Base-by-base conservation (phyloP, 2,113 vertebrate species). In the Percina caprodes region DNA sequence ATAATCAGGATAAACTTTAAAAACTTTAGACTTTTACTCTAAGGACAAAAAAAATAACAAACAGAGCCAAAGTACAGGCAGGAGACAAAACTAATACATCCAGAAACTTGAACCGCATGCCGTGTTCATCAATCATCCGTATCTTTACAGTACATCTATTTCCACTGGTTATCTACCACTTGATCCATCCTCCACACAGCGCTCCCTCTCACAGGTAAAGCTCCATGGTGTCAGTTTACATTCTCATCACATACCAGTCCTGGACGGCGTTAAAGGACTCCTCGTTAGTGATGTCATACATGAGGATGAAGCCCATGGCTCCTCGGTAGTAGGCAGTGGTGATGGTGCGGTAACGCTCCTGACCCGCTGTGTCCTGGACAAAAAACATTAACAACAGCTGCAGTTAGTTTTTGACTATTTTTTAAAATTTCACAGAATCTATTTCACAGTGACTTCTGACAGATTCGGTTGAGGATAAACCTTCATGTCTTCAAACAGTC, bases 291-390 rank as follows among this genome's bases (percentile, higher is more conserved):
- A 95, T 95, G 87, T 95, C 95, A 46, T 95, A 95, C 95, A 95
- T 95, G 76, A 95, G 95, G 89, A 95, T 95, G 88, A 95, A 95
- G 81, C 98, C 98, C 98, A 99, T 99, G 85, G 98, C 98, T 65
- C 98, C 98, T 74, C 97, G 92, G 91, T 99, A 99, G 92, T 99
- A 99, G 66, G 98, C 98, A n/a, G 98, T 99, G 67, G 98, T 99
- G 92, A 99, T 99, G 70, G 98, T 99, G 82, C 98, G 95, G 91
- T 99, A 99, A 49, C 98, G 95, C 85, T 99, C 98, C 92, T 99
- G 98, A 48, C 98, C 98, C 13, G 98, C 98, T n/a, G 98, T 99
- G 90, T 99, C 98, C 98, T 99, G 87, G 24, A 39, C 8, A n/a
- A 10, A n/a, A 42, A 33, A 51, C 18, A 68, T 48, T 9, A 21